These are phyloP conservation scores for Thaumatotibia leucotreta DNA, from an alignment of 1,140 invertebrate species.

Conservation along the genomic window DNA sequence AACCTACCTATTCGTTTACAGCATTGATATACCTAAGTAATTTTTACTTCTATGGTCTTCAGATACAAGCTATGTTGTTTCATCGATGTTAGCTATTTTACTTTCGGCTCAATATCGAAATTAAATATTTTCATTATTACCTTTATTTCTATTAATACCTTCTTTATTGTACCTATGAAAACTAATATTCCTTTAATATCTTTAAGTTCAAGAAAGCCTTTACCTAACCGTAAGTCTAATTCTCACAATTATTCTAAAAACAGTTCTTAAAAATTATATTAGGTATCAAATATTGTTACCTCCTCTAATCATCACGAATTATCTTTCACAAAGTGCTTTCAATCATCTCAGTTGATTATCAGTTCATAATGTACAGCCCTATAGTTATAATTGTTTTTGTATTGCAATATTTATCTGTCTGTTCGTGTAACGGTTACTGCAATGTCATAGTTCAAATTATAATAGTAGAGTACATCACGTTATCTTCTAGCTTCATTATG, in stretches of 20 bases:
- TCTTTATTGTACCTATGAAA: too few relatives aligned
- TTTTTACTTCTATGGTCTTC: too few relatives aligned
- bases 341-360: constrained; percentile 3
- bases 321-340: not conserved
- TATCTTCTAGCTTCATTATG: constrained; percentile 20
- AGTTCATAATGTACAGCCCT: constrained; percentile 13
- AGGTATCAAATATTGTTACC: not conserved
- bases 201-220: too few relatives aligned
- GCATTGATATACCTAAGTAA: too few relatives aligned
- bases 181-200: too few relatives aligned
- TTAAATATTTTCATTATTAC: too few relatives aligned
- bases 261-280: not conserved
- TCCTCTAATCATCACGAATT: not conserved
- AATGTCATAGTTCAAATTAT: constrained; percentile 32
- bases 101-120: too few relatives aligned
- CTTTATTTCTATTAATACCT: too few relatives aligned
- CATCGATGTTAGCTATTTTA: too few relatives aligned
- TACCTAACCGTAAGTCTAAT: not conserved
- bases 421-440: constrained; percentile 34
- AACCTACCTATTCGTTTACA: too few relatives aligned
- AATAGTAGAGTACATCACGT: constrained; percentile 23
- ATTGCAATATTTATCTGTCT: constrained; percentile 34
- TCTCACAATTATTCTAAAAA: not conserved
- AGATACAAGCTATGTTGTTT: too few relatives aligned
- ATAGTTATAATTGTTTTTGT: constrained; percentile 51